Conservation (phyloP, 2,888 invertebrate species). For the Oxycera nigricornis region DNA sequence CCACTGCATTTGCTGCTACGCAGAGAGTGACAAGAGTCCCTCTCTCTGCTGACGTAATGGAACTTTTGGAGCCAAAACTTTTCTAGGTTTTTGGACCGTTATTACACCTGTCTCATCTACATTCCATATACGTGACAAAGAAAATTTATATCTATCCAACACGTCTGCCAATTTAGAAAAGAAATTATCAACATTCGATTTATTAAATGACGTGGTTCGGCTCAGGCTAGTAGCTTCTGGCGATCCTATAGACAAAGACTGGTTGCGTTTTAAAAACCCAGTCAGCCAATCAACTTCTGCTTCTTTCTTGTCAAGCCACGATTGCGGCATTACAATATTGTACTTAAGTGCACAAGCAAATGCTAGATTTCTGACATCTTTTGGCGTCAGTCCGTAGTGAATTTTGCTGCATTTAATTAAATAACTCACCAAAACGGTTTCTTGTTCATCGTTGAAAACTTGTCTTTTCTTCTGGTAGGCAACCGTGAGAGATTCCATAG, state of each 20-base stretch:
- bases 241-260: background rate
- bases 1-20: slow-evolving; percentile 51
- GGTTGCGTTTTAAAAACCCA: background rate
- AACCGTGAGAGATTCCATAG: too few species aligned
- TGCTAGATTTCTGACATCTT: too few species aligned
- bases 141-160: slow-evolving; percentile 49
- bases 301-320: background rate
- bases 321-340: background rate
- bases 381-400: too few species aligned
- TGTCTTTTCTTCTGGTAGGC: too few species aligned
- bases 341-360: too few species aligned
- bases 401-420: too few species aligned
- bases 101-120: slow-evolving; percentile 47
- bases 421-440: too few species aligned
- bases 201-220: slow-evolving; percentile 52
- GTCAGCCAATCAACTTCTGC: background rate
- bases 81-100: slow-evolving; percentile 11
- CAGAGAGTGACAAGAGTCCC: slow-evolving; percentile 53
- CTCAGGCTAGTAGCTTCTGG: slow-evolving; percentile 32
- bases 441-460: too few species aligned
- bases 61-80: slow-evolving; percentile 50
- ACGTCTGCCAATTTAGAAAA: slow-evolving; percentile 51
- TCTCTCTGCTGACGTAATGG: slow-evolving; percentile 55
- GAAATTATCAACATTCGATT: slow-evolving; percentile 49
- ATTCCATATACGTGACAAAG: slow-evolving; percentile 49